Conservation (phyloP, 2,113 vertebrate species). For the Atherinomorus stipes region DNA sequence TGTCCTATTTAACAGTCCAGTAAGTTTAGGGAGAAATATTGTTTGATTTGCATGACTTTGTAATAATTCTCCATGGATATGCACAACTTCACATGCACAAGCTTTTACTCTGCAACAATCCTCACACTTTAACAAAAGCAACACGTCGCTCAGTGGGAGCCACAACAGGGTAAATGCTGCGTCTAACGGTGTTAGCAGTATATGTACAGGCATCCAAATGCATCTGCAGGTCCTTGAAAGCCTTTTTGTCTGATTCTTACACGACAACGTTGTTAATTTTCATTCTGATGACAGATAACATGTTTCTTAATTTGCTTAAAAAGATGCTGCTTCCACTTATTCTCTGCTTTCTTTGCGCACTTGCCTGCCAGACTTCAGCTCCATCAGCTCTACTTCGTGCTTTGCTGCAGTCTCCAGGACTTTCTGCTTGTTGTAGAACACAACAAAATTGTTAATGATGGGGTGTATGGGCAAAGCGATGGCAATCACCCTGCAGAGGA, state of each 20-base stretch:
- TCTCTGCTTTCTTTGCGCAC: constrained; percentile 50
- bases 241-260: no score
- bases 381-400: constrained; percentile 95
- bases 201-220: constrained; percentile 10
- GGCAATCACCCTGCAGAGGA: constrained; percentile 95
- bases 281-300: background rate
- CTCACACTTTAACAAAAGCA: constrained; percentile 23
- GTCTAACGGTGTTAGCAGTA: background rate
- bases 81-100: constrained; percentile 34
- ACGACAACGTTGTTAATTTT: background rate
- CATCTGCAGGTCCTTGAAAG: background rate
- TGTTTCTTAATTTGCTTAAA: background rate
- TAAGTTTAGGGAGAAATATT: no score
- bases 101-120: constrained; percentile 24
- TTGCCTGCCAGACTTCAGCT: constrained; percentile 86
- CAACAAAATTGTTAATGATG: constrained; percentile 98
- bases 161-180: constrained; percentile 64
- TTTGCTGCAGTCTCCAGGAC: constrained; percentile 95
- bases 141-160: constrained; percentile 64
- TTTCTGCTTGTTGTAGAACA: constrained; percentile 96
- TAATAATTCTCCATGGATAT: background rate
- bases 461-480: constrained; percentile 97
- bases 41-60: background rate
- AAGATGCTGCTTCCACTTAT: constrained; percentile 29
- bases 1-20: no score